Evolutionary conservation across 1,140 invertebrate species (phyloP).

Genomic region (Cyclargus thomasi): DNA sequence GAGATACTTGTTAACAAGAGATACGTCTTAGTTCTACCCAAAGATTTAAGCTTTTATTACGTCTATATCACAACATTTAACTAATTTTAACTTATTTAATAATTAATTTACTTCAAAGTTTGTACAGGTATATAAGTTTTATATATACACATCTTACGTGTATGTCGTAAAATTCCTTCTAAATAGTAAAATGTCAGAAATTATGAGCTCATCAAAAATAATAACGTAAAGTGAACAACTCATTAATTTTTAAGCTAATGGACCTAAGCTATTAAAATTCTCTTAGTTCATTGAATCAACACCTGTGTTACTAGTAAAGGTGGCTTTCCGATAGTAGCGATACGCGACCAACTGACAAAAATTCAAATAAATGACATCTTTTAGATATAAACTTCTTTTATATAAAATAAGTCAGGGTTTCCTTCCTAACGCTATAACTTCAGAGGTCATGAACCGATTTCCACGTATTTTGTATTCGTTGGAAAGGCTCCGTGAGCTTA

Average conservation of each 20-base stretch:
- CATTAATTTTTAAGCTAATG: neutral
- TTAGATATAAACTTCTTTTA: too few species aligned
- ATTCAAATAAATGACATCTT: too few species aligned
- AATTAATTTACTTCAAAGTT: neutral
- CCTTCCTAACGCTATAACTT: too few species aligned
- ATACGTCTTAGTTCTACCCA: neutral
- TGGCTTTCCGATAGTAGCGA: too few species aligned
- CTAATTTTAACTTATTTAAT: constrained; percentile 9
- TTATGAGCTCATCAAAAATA: neutral
- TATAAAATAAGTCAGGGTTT: too few species aligned
- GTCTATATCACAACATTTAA: constrained; percentile 22
- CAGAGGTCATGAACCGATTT: too few species aligned
- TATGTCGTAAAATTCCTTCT: too few species aligned
- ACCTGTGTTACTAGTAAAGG: too few species aligned
- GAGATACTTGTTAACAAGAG: constrained; percentile 15
- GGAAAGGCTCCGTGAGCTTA: too few species aligned
- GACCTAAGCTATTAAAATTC: neutral
- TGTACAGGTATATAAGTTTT: neutral
- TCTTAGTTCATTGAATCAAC: neutral
- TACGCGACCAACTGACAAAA: too few species aligned
- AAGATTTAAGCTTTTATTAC: neutral
- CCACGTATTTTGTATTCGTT: too few species aligned
- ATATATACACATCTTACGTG: too few species aligned
- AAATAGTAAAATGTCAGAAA: neutral
- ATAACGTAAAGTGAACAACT: neutral